Evolutionary conservation across 2,797 vertebrate species (phyloP), one percentile per base, ranked within the genome.

Genomic region (Mormyrus proboscirostris): DNA sequence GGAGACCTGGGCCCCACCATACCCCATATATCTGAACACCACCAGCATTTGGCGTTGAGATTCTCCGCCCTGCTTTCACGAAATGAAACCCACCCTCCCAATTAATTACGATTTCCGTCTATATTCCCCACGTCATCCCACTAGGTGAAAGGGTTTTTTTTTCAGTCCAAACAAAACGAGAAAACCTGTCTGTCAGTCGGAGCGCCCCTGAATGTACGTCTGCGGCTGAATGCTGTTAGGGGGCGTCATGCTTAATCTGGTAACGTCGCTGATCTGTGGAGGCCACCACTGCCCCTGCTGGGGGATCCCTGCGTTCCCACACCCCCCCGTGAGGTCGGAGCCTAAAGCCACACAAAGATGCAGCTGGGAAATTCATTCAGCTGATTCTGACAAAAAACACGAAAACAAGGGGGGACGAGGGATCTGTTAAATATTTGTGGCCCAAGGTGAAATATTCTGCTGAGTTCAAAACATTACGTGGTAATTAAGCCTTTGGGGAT

Each of bases 181-280:
- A 86, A 86, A 86, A 47, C 10, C 12, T 25, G 6, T 41, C 51
- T 38, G 12, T 62, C 88, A 49, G 88, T 86, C 44, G 22, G n/a
- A 25, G 82, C 4, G 1, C 41, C 51, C 7, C 2, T 62, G 29
- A 57, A 86, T 12, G 14, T 44, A 41, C 47, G 49, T 49, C 73
- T 83, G 53, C 5, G 16, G 51, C 79, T 0, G 85, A 91, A 92
- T 89, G 90, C 41, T 82, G 85, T 91, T 86, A 76, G 79, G 88
- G 90, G 41, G 88, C 89, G 76, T 73, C 90, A 92, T 41, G 29
- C 91, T 91, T 92, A 90, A 92, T 91, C 79, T 89, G 6, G 16
- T 51, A 87, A 86, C 44, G 87, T 47, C n/a, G 1, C 49, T 5
- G 1, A 53, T 29, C 3, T 86, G 69, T 62, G 88, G 53, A 51